A percentile compares a stretch with the other conserved stretches of the same genome.
Evolutionary conservation across 30 jellyfish, hydroid and myxozoan genomes (phyloP).

Genomic region (Hydractinia echinata): DNA sequence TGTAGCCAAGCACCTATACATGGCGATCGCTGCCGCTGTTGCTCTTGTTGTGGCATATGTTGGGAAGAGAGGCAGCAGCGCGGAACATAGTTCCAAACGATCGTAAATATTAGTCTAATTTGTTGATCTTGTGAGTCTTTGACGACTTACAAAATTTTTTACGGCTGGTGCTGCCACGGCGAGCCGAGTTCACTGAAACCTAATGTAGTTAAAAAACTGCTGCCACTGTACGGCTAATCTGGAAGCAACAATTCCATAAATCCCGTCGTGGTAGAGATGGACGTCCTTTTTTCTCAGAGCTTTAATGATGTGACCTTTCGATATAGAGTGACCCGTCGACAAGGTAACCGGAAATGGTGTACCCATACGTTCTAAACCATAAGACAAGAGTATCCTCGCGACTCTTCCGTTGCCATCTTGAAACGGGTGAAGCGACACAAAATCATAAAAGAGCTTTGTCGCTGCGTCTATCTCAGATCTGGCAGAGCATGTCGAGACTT

Average conservation of each 20-base stretch:
- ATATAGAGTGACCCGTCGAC: not conserved
- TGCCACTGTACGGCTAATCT: not conserved
- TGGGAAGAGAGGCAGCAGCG: too few species aligned
- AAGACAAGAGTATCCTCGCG: not conserved
- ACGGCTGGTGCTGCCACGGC: too few species aligned
- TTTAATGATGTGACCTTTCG: not conserved
- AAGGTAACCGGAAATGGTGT: not conserved
- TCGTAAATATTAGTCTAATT: too few species aligned
- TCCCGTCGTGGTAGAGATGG: not conserved
- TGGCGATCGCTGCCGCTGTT: too few species aligned
- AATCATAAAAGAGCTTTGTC: not conserved
- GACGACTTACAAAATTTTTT: too few species aligned
- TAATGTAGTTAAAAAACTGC: not conserved
- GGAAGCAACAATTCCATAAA: not conserved
- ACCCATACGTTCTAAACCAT: not conserved
- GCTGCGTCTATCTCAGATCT: not conserved
- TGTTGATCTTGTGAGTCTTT: too few species aligned
- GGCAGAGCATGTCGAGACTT: not conserved
- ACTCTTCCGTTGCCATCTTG: not conserved
- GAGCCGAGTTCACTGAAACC: too few species aligned
- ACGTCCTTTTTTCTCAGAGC: not conserved
- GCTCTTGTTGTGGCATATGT: too few species aligned
- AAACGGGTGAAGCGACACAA: constrained; percentile 1
- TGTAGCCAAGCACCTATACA: too few species aligned
- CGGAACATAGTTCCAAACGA: too few species aligned